phyloP scores from a whole-genome alignment of 2,113 vertebrate species.

The Sapayoa aenigma region DNA sequence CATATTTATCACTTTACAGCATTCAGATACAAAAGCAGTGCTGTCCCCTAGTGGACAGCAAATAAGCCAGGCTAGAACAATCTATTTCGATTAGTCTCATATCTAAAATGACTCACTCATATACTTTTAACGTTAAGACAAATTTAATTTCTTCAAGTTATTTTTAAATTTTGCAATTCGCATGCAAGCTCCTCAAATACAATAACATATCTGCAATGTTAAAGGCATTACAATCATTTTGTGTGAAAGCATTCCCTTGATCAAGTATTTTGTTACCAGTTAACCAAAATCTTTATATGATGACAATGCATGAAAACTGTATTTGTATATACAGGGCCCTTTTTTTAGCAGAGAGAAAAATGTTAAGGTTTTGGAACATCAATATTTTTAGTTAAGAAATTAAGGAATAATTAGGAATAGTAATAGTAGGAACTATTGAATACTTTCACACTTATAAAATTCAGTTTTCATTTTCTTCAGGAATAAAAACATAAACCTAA shows the following conservation, averaged over 20 bases:
- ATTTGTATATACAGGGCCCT: neutral
- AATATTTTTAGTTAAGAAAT: neutral
- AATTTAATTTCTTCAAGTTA: neutral
- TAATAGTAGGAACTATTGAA: neutral
- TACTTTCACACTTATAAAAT: neutral
- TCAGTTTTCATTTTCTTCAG: neutral
- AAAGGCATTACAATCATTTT: neutral
- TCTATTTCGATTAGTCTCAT: neutral
- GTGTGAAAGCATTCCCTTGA: neutral
- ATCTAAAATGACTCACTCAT: neutral
- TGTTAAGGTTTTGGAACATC: neutral
- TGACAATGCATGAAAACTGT: neutral
- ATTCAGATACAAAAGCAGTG: slow-evolving; percentile 84
- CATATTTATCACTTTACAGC: slow-evolving; percentile 28
- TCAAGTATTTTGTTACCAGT: neutral
- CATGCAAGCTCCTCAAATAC: neutral
- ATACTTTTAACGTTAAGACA: neutral
- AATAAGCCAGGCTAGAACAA: neutral
- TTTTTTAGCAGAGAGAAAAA: neutral
- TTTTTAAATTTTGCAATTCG: neutral
- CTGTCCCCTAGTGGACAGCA: slow-evolving; percentile 87
- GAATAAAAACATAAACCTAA: neutral
- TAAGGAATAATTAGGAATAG: neutral
- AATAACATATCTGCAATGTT: neutral
- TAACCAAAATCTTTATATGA: neutral